These are phyloP conservation scores for Lepidiolamprologus cunningtoni DNA, from an alignment of 2,113 vertebrate species.

Conservation along the genomic window DNA sequence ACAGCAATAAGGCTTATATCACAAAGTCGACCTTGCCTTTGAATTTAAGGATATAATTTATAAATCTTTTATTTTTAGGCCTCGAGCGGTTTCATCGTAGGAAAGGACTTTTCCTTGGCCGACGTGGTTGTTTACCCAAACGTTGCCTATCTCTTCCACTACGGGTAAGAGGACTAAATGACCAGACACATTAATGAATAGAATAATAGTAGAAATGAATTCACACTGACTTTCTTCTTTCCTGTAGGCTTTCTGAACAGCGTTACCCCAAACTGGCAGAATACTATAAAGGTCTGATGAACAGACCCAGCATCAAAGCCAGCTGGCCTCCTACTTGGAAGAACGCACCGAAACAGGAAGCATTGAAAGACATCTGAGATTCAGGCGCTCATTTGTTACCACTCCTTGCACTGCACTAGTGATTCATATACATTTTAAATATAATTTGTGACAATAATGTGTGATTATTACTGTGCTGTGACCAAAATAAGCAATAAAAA, in stretches of 20 bases:
- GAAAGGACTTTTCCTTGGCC: slow-evolving; percentile 57
- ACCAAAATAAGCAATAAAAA: neutral
- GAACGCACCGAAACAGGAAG: neutral
- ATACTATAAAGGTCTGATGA: neutral
- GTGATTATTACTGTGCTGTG: neutral
- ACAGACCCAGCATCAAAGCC: neutral
- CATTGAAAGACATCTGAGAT: neutral
- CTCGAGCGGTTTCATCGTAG: neutral
- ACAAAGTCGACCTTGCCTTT: fast-evolving
- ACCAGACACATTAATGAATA: neutral
- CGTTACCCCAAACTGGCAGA: neutral
- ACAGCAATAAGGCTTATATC: neutral
- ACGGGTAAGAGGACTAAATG: slow-evolving; percentile 13
- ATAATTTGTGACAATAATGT: neutral
- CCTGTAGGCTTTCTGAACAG: neutral
- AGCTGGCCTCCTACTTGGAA: neutral
- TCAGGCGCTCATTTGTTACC: neutral
- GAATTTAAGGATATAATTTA: neutral
- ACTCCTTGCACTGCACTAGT: neutral
- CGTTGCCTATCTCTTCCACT: slow-evolving; percentile 34
- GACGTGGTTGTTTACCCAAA: slow-evolving; percentile 35
- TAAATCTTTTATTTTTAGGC: neutral
- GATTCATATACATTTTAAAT: neutral
- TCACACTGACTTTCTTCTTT: neutral
- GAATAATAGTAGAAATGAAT: neutral